Evolutionary conservation across 1,140 invertebrate species (phyloP), one percentile per base, ranked within the genome.

Genomic region (Cydia amplana): DNA sequence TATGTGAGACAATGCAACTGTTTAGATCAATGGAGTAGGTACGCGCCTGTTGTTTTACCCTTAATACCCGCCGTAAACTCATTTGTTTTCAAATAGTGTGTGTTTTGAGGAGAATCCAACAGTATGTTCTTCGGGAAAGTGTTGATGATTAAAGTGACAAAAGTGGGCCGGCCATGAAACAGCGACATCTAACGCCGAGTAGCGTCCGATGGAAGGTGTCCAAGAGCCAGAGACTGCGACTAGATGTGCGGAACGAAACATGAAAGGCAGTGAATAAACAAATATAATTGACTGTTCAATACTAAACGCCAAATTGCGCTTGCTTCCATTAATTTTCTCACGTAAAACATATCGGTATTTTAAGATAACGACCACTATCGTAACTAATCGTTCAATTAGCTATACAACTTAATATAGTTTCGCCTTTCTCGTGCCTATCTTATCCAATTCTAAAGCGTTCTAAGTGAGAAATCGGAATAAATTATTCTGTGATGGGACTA

Each of bases 111-210:
- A 43, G 51, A 77, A 72, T 76, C 76, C 75, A 79, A 78, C 79
- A 81, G 74, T 63, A 83, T 86, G 84, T 80, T 76, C 72, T 79
- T 78, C 81, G 76, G 73, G 49, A 79, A 85, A 88, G 86, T 91
- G 86, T 88, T 85, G 78, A 80, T 83, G 78, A 82, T 82, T 85
- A 81, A 87, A 87, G 89, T 90, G 87, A 85, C 76, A 86, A 84
- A 89, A 92, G 87, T 90, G 83, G 89, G 88, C 85, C 85, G 90
- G 90, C 91, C 90, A 93, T 91, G 91, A 91, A 86, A 91, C 82
- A 86, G 85, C 84, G 86, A 88, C 85, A 90, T 80, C 85, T 87
- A 83, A 76, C 77, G 78, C 81, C 85, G 80, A 88, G 78, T 72
- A 86, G 85, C 80, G 87, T 87, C 79, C 81, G 88, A 88, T 90